These are phyloP conservation scores for Syndactyla subalaris DNA, from an alignment of 2,797 vertebrate species.

Conservation along the genomic window DNA sequence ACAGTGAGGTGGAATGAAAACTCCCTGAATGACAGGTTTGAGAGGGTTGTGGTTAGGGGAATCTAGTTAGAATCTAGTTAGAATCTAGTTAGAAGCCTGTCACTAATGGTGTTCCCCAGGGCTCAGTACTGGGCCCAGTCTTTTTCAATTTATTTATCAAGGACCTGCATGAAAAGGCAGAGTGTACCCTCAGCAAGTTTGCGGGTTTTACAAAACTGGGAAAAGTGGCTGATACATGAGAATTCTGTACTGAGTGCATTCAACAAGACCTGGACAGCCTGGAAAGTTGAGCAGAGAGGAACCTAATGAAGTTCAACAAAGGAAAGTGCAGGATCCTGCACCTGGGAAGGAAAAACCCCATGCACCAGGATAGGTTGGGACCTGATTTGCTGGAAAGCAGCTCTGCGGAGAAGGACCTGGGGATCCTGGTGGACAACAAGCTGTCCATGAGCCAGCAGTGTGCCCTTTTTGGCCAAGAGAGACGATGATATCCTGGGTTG, in stretches of 20 bases:
- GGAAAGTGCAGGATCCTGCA: neutral
- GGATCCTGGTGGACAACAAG: neutral
- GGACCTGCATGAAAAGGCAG: neutral
- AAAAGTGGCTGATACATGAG: neutral
- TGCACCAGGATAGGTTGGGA: neutral
- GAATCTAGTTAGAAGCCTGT: neutral
- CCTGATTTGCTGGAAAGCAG: neutral
- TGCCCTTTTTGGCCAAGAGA: neutral
- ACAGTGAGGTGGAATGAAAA: neutral
- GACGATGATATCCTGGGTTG: fast-evolving
- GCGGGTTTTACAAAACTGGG: neutral
- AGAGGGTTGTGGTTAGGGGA: neutral
- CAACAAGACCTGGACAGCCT: neutral
- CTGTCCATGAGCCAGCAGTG: neutral
- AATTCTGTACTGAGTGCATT: neutral
- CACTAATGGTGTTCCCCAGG: neutral
- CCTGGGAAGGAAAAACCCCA: neutral
- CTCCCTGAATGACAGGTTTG: neutral
- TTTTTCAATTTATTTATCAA: neutral
- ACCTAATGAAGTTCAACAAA: neutral
- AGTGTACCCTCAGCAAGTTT: neutral
- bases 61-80: neutral
- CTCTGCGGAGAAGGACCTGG: neutral
- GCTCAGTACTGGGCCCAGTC: neutral
- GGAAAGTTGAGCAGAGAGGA: neutral